phyloP scores from a whole-genome alignment of 2,113 vertebrate species.

The Centropus bengalensis region DNA sequence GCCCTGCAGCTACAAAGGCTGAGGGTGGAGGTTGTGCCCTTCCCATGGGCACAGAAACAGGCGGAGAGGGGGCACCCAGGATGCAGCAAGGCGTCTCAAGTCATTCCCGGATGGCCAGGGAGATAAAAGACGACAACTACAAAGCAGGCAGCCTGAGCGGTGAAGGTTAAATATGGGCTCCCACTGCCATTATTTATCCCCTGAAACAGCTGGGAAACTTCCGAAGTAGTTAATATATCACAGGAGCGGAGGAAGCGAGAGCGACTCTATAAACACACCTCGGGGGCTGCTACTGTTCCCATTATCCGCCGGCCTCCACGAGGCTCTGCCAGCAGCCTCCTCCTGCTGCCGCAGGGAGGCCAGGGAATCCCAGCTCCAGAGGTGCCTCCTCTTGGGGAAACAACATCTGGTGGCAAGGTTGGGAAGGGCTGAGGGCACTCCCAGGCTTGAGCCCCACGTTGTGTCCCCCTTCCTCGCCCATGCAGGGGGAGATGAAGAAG shows the following conservation, averaged over 20 bases:
- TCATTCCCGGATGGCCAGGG: neutral
- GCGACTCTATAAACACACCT: slow-evolving; percentile 76
- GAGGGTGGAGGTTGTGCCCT: neutral
- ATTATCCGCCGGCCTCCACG: slow-evolving; percentile 35
- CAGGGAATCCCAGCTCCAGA: neutral
- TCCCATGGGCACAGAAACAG: neutral
- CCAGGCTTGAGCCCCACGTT: fast-evolving
- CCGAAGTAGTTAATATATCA: slow-evolving; percentile 80
- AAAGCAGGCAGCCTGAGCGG: slow-evolving; percentile 51
- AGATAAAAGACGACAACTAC: slow-evolving; percentile 66
- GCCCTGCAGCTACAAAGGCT: fast-evolving
- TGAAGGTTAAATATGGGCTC: slow-evolving; percentile 78
- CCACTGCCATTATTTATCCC: slow-evolving; percentile 75
- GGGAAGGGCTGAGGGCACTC: neutral
- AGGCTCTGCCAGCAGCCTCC: slow-evolving; percentile 61
- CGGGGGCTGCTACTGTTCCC: slow-evolving; percentile 74
- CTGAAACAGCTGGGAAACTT: slow-evolving; percentile 77
- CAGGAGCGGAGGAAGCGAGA: slow-evolving; percentile 57
- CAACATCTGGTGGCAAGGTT: neutral
- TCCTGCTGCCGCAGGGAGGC: slow-evolving; percentile 34
- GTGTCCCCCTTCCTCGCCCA: neutral
- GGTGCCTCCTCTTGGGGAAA: neutral
- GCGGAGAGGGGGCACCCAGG: too few relatives aligned
- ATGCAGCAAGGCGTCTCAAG: neutral
- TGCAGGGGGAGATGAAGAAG: neutral